A percentile compares a stretch with the other conserved stretches of the same genome.
phyloP scores from a whole-genome alignment of 2,888 invertebrate species.

The Dicyrtomina minuta region DNA sequence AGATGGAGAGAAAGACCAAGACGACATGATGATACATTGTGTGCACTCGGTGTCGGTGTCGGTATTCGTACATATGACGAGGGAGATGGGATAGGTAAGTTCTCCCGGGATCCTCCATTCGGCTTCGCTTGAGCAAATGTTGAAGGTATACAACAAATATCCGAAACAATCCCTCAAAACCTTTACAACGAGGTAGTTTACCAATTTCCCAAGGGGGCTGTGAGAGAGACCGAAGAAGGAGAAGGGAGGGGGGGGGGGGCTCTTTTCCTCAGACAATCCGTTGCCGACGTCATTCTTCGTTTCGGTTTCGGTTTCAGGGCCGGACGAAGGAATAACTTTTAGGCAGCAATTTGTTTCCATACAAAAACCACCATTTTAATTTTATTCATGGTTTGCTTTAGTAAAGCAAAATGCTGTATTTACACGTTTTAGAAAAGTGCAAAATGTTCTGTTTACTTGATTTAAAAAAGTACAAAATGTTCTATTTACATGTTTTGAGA shows the following conservation, averaged over 20 bases:
- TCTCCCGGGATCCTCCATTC: constrained; percentile 20
- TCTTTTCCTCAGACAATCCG: constrained; percentile 33
- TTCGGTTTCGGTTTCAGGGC: too few species aligned
- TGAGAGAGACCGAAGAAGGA: too few species aligned
- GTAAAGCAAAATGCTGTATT: too few species aligned
- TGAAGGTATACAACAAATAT: constrained; percentile 51
- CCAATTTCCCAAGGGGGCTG: constrained; percentile 46
- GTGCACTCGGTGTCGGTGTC: not conserved
- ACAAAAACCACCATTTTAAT: too few species aligned
- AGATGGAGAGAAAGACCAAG: not conserved
- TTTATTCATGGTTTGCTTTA: too few species aligned
- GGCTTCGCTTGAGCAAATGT: constrained; percentile 45
- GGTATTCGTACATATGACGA: not conserved
- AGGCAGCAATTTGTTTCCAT: too few species aligned
- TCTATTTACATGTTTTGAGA: too few species aligned
- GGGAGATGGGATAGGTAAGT: not conserved
- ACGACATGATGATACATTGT: not conserved
- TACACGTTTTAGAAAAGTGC: too few species aligned
- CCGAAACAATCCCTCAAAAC: constrained; percentile 51
- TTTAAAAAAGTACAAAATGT: too few species aligned
- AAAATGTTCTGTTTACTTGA: too few species aligned
- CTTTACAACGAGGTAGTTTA: constrained; percentile 41
- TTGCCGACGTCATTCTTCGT: too few species aligned
- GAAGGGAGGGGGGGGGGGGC: constrained; percentile 46
- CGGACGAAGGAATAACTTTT: too few species aligned